These are phyloP conservation scores for Teleogryllus oceanicus DNA, from an alignment of 2,888 invertebrate genomes.

Conservation along the genomic window DNA sequence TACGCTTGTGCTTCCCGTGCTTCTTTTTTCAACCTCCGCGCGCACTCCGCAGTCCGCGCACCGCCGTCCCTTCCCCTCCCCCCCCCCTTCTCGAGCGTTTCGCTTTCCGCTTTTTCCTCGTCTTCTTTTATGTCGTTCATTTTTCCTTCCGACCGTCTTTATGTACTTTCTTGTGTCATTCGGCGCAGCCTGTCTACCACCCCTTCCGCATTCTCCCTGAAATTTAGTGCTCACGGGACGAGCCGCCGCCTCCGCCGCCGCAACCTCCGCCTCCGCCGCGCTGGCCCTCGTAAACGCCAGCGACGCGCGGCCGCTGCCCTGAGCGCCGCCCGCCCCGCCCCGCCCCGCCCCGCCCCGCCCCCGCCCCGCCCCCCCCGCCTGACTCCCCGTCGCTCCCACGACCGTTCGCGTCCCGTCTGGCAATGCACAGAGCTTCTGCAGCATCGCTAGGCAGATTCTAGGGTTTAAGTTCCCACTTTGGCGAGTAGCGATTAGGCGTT, in stretches of 20 bases:
- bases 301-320: background rate
- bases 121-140: constrained; percentile 1
- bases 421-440: too few species aligned
- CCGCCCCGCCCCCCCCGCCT: background rate
- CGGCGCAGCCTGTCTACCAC: constrained; percentile 6
- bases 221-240: background rate
- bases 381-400: background rate
- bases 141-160: background rate
- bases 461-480: too few species aligned
- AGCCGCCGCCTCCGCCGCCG: background rate
- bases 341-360: background rate
- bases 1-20: background rate
- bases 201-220: constrained; percentile 11
- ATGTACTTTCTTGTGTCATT: constrained; percentile 18
- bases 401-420: background rate
- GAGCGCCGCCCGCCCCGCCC: background rate
- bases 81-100: background rate
- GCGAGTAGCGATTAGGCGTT: too few species aligned
- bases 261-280: background rate
- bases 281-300: background rate
- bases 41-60: background rate
- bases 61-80: background rate
- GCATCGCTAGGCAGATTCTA: too few species aligned
- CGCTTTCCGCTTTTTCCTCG: background rate
- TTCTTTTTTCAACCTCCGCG: background rate